These are phyloP conservation scores for Arctocebus calabarensis DNA, from an alignment of 2,797 vertebrate species.

Conservation along the genomic window DNA sequence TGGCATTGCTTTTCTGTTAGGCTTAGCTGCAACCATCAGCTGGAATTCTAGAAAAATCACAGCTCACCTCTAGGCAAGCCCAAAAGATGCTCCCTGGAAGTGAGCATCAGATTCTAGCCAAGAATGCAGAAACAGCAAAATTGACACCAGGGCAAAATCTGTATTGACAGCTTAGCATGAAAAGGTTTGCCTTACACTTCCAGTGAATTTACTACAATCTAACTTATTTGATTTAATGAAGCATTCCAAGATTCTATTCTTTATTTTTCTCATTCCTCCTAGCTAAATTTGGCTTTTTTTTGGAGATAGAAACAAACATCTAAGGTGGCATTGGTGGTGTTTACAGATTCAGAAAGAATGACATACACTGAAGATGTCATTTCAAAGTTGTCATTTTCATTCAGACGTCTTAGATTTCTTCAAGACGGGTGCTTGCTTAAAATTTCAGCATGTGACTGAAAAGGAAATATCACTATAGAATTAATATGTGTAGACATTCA, in stretches of 20 bases:
- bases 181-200: not conserved
- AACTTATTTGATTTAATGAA: slow-evolving; percentile 40
- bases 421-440: slow-evolving; percentile 40
- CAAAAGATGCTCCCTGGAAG: not conserved
- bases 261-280: not conserved
- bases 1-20: slow-evolving; percentile 67
- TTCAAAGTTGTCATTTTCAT: slow-evolving; percentile 7
- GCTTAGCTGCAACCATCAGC: slow-evolving; percentile 60
- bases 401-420: not conserved
- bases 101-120: not conserved
- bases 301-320: not conserved
- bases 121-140: not conserved
- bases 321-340: not conserved
- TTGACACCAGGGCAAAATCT: not conserved
- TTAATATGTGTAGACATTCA: slow-evolving; percentile 4
- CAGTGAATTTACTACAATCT: slow-evolving; percentile 2
- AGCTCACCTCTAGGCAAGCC: slow-evolving; percentile 10
- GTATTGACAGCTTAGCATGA: not conserved
- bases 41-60: slow-evolving; percentile 57
- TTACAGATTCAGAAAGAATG: not conserved
- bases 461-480: not conserved
- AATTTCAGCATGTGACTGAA: not conserved
- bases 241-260: not conserved
- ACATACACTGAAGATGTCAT: not conserved
- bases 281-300: not conserved